Conservation (phyloP, 1,140 invertebrate genomes). For the Coptotermes formosanus region DNA sequence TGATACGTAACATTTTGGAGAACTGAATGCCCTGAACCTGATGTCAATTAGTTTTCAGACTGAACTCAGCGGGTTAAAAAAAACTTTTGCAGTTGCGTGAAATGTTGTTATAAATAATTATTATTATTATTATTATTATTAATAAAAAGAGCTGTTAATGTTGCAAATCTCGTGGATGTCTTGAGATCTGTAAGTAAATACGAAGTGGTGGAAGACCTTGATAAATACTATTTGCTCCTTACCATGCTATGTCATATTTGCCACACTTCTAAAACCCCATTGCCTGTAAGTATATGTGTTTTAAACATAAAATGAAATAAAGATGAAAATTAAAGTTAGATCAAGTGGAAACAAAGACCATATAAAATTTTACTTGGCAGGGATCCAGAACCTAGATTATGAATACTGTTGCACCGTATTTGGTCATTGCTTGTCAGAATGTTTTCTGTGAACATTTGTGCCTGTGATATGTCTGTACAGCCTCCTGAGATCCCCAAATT, state of each 20-base stretch:
- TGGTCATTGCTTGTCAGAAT: background rate
- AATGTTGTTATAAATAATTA: background rate
- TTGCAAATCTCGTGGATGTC: background rate
- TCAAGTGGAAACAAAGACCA: background rate
- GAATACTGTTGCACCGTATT: background rate
- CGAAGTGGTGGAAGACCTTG: background rate
- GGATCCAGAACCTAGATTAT: background rate
- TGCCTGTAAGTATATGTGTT: background rate
- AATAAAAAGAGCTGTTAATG: background rate
- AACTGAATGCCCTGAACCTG: slow-evolving; percentile 4
- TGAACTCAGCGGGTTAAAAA: background rate
- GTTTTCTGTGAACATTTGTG: background rate
- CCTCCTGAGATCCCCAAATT: too few species aligned
- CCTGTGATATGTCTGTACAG: background rate
- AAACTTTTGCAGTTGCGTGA: slow-evolving; percentile 5
- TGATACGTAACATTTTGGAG: slow-evolving; percentile 10
- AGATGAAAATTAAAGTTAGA: background rate
- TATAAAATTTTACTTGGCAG: background rate
- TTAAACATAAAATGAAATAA: background rate
- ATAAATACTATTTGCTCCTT: background rate
- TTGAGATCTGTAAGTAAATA: background rate
- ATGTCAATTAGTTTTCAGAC: slow-evolving; percentile 16
- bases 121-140: background rate
- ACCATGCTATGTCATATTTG: background rate
- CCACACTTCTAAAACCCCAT: background rate